Evolutionary conservation across 1,140 invertebrate genomes (phyloP).

Genomic region (Stegodyphus dumicola): DNA sequence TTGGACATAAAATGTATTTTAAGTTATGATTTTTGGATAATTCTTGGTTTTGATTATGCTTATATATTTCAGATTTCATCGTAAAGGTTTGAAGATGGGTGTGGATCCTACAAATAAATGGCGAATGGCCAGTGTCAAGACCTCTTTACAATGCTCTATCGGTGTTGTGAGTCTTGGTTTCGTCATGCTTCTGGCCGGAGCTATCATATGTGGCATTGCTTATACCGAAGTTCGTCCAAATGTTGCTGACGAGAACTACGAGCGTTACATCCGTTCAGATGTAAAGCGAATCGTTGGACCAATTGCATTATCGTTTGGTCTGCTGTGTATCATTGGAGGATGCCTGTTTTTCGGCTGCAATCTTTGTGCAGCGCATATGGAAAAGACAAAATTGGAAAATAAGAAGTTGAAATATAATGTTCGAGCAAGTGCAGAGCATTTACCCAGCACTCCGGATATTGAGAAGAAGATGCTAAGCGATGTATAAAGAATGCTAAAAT

Average conservation of each 20-base stretch:
- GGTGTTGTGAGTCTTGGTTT: constrained; percentile 54
- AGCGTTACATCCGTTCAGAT: constrained; percentile 64
- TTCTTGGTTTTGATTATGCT: neutral
- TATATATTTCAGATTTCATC: neutral
- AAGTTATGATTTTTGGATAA: neutral
- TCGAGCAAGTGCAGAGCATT: neutral
- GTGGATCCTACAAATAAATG: constrained; percentile 30
- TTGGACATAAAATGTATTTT: too few species aligned
- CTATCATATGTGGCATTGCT: constrained; percentile 63
- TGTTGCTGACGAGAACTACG: constrained; percentile 64
- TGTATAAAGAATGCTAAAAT: neutral
- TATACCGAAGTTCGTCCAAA: constrained; percentile 65
- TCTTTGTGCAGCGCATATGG: constrained; percentile 30
- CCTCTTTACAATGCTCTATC: constrained; percentile 43
- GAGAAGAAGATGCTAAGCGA: constrained; percentile 45
- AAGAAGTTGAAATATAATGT: constrained; percentile 34
- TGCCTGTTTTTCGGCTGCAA: constrained; percentile 62
- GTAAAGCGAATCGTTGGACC: constrained; percentile 63
- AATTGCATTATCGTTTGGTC: constrained; percentile 60
- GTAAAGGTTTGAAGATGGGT: neutral
- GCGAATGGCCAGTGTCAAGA: constrained; percentile 37
- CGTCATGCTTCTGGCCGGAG: constrained; percentile 62
- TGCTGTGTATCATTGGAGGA: constrained; percentile 60
- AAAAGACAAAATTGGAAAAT: constrained; percentile 7
- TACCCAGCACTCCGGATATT: constrained; percentile 13